Conservation (phyloP, 2,888 invertebrate genomes). For the Nowickia ferox region DNA sequence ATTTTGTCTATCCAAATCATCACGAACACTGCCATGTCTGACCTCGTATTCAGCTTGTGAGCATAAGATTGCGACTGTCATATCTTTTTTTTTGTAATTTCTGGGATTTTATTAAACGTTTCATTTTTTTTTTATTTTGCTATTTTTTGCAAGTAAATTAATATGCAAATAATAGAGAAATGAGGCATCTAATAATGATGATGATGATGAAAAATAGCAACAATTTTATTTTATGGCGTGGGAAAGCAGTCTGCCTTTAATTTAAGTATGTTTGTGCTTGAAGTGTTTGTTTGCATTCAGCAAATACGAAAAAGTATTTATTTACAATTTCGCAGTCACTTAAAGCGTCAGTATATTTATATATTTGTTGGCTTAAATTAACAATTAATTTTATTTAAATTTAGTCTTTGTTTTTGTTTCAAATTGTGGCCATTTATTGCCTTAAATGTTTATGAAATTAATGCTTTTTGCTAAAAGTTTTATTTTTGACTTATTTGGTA, state of each 20-base stretch:
- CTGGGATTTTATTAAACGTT: constrained; percentile 25
- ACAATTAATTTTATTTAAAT: constrained; percentile 1
- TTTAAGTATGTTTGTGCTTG: neutral
- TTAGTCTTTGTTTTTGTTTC: neutral
- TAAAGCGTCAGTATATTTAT: neutral
- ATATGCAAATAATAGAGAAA: constrained; percentile 67
- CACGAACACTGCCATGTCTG: neutral
- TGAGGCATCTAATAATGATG: constrained; percentile 43
- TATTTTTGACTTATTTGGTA: constrained; percentile 50
- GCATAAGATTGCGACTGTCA: neutral
- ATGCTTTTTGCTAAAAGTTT: constrained; percentile 7
- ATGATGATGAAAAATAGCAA: constrained; percentile 23
- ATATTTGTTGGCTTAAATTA: constrained; percentile 5
- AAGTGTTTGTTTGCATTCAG: constrained; percentile 11
- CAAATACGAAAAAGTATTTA: neutral
- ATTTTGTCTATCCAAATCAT: neutral
- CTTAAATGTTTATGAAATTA: constrained; percentile 43
- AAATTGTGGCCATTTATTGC: constrained; percentile 31
- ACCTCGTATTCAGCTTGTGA: neutral
- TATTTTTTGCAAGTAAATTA: constrained; percentile 53
- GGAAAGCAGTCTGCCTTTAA: constrained; percentile 52
- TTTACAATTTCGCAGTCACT: constrained; percentile 10
- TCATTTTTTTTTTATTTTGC: constrained; percentile 21
- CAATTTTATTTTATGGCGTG: constrained; percentile 55
- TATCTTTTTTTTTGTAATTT: constrained; percentile 18